Conservation (phyloP, 2,113 vertebrate genomes). For the Ceyx cyanopectus region DNA sequence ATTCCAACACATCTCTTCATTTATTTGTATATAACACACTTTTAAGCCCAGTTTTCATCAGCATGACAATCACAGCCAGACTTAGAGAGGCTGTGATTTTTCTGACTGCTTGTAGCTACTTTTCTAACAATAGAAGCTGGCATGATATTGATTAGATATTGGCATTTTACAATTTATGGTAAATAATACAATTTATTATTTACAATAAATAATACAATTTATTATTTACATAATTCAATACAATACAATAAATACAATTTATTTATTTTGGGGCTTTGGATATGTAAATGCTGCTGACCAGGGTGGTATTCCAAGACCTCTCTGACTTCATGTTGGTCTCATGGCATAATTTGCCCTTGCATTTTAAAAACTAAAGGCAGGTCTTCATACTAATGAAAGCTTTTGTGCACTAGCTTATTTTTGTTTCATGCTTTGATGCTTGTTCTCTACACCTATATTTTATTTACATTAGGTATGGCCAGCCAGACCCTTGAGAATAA, state of each 20-base stretch:
- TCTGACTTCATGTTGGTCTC: background rate
- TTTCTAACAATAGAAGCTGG: background rate
- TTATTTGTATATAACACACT: background rate
- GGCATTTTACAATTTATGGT: too few species aligned
- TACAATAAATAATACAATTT: too few species aligned
- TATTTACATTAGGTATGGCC: background rate
- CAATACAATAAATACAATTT: too few species aligned
- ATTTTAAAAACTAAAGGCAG: background rate
- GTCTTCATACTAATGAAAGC: background rate
- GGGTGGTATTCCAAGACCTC: background rate
- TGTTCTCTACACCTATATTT: background rate
- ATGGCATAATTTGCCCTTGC: background rate
- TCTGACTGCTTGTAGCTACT: background rate
- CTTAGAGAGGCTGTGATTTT: background rate
- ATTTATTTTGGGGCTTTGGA: too few species aligned
- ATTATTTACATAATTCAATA: too few species aligned
- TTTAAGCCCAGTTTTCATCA: background rate
- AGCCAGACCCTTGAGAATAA: background rate
- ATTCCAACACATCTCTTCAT: accelerated
- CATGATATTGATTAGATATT: too few species aligned
- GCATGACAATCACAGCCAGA: background rate
- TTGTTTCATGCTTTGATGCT: background rate
- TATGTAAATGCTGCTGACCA: background rate
- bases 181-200: too few species aligned
- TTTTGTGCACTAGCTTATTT: background rate